These are phyloP conservation scores for Riptortus pedestris DNA, from an alignment of 1,140 invertebrate genomes.

Conservation along the genomic window DNA sequence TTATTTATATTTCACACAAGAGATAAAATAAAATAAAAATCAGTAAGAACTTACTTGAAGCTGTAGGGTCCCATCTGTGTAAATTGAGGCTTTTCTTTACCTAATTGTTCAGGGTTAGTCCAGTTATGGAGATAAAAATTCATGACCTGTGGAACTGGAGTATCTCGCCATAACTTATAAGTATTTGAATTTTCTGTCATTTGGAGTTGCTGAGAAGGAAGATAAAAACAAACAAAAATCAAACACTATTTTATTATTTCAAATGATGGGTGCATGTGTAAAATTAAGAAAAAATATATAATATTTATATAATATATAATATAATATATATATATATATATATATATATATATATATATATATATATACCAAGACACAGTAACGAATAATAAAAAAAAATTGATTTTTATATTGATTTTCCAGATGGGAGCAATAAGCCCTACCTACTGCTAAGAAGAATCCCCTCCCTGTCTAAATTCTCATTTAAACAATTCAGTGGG, in stretches of 20 bases:
- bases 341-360: too few relatives aligned
- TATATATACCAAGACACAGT: too few relatives aligned
- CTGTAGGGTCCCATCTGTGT: conserved; percentile 62
- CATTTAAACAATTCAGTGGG: too few relatives aligned
- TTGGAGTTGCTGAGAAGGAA: background rate
- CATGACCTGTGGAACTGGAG: conserved; percentile 65
- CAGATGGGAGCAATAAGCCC: too few relatives aligned
- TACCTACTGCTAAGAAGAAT: too few relatives aligned
- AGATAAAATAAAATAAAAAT: too few relatives aligned
- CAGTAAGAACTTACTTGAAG: conserved; percentile 42
- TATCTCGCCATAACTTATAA: conserved; percentile 57
- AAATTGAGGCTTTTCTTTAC: conserved; percentile 43
- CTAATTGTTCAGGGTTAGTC: conserved; percentile 59
- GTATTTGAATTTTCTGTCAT: conserved; percentile 33
- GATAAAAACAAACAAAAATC: too few relatives aligned
- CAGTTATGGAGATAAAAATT: conserved; percentile 70
- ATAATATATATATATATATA: background rate
- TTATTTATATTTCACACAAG: too few relatives aligned
- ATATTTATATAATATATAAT: background rate
- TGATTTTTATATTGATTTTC: too few relatives aligned
- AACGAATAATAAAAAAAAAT: too few relatives aligned
- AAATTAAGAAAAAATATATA: background rate
- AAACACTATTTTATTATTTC: too few relatives aligned
- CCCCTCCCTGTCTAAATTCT: too few relatives aligned
- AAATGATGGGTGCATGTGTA: background rate